Base-by-base conservation (phyloP, 92 coral and sea anemone genomes). In the Phenganax subtilis region DNA sequence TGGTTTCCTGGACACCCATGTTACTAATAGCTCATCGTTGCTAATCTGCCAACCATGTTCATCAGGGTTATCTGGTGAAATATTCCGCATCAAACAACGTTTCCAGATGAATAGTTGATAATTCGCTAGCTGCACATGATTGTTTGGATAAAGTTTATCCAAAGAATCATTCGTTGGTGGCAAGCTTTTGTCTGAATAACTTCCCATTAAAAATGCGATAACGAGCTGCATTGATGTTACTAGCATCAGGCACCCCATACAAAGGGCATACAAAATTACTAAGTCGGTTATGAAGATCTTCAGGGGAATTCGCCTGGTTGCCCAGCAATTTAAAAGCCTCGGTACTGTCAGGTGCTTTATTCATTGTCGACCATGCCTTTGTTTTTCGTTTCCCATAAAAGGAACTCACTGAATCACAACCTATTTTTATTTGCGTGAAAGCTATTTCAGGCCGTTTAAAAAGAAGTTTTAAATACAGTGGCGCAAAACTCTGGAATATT, bases 191-290 rank as follows among this genome's bases (percentile, higher is more conserved):
- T 51, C 77, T n/a, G 28, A 72, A n/a, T 3, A 72, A 58, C 59
- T 79, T 29, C 83, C 83, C 30, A 79, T 74, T 55, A 79, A 79
- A 79, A 73, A 79, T 61, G 25, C 27, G 37, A 74, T 79, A 61
- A 56, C 73, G 83, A 3, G 53, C 83, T 63, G 60, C 83, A 44
- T 79, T 79, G 6, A 79, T 74, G 15, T 7, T 54, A 11, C 55
- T 59, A 20, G 37, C 53, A 37, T 63, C 54, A 44, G 31, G 60
- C 9, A 60, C 55, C 7, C 83, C 83, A 79, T 79, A 79, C 55
- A 79, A 60, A 60, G 83, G 73, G 75, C 83, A 79, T 56, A 79
- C 75, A 59, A 25, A 79, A 60, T 37, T 25, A n/a, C 8, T 3
- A 56, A 72, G 52, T n/a, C 2, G 20, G 47, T 72, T n/a, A 55